These are phyloP conservation scores for Tupiocoris notatus DNA, from an alignment of 2,888 invertebrate genomes.

Conservation along the genomic window DNA sequence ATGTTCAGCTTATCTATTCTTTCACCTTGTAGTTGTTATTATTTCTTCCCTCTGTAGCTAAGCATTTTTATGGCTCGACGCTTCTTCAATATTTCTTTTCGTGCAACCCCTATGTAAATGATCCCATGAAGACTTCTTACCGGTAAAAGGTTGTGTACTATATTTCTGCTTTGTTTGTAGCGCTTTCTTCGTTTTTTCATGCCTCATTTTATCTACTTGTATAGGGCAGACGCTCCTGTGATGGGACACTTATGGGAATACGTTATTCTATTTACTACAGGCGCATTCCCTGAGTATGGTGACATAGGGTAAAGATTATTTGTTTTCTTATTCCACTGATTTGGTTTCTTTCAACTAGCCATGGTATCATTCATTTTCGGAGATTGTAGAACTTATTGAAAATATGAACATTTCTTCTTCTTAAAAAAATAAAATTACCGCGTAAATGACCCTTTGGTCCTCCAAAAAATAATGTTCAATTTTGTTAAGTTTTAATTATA, in stretches of 20 bases:
- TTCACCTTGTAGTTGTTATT: neutral
- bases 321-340: too few relatives aligned
- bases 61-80: too few relatives aligned
- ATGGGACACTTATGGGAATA: constrained; percentile 95
- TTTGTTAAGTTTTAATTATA: too few relatives aligned
- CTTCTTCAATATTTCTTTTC: constrained; percentile 20
- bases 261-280: constrained; percentile 50
- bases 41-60: constrained; percentile 14
- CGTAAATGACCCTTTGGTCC: too few relatives aligned
- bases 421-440: too few relatives aligned
- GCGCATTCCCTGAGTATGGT: neutral
- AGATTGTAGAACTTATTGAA: too few relatives aligned
- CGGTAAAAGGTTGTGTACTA: neutral
- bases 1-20: constrained; percentile 6
- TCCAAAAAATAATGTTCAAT: too few relatives aligned
- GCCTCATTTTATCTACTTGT: constrained; percentile 24
- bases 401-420: too few relatives aligned
- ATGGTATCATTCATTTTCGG: too few relatives aligned
- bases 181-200: constrained; percentile 24
- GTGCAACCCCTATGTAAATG: constrained; percentile 3
- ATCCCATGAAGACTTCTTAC: neutral
- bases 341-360: too few relatives aligned
- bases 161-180: neutral
- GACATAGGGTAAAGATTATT: neutral
- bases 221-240: constrained; percentile 96